phyloP scores from a whole-genome alignment of 2,113 vertebrate species.

The Saguinus midas region DNA sequence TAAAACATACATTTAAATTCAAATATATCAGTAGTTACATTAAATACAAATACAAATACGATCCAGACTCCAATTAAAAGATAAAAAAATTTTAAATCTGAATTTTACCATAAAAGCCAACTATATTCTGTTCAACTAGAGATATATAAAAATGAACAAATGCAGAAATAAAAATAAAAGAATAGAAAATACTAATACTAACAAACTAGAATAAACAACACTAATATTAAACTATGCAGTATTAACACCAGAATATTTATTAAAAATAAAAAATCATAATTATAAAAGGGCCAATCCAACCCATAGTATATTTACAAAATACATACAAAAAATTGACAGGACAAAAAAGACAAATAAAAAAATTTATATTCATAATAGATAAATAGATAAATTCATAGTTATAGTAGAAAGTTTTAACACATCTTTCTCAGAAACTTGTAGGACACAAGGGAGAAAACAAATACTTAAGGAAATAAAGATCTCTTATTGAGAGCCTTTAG shows the following conservation, averaged over 20 bases:
- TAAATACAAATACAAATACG: background rate
- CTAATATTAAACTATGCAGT: background rate
- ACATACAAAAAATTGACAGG: background rate
- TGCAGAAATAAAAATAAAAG: background rate
- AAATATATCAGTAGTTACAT: background rate
- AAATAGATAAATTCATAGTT: background rate
- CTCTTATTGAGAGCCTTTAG: background rate
- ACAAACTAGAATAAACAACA: background rate
- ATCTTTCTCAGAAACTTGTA: background rate
- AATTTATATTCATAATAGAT: background rate
- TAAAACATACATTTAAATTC: background rate
- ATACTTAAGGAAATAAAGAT: background rate
- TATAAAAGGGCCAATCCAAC: background rate
- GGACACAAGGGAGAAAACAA: background rate
- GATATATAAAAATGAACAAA: background rate
- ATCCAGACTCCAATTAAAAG: background rate
- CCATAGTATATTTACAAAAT: background rate
- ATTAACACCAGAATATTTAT: background rate
- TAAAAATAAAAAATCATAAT: background rate
- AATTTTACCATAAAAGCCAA: background rate
- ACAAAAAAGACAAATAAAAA: background rate
- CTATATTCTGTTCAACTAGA: background rate
- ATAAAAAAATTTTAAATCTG: background rate
- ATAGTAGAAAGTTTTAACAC: background rate
- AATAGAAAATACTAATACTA: background rate